Conservation (phyloP, 2,888 invertebrate species). For the Campaea margaritaria region DNA sequence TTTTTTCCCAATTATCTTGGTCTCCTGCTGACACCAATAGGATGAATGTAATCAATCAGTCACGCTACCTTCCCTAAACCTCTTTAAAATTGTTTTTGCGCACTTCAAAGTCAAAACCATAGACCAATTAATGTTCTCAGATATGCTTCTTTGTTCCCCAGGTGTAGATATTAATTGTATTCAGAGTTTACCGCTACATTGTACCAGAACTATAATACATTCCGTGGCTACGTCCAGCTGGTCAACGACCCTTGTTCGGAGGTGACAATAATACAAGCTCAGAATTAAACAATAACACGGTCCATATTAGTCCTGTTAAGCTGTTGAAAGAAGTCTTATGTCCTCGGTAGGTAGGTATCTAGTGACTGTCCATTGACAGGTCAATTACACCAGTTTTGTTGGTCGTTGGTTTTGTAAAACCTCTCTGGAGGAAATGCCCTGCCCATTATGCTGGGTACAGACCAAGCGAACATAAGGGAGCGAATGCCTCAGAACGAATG, state of each 20-base stretch:
- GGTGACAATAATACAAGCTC: conserved; percentile 29
- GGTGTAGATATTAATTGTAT: conserved; percentile 3
- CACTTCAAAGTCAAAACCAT: not conserved
- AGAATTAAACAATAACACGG: conserved; percentile 32
- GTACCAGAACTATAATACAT: too few relatives aligned
- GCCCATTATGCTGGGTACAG: too few relatives aligned
- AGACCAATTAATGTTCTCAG: not conserved
- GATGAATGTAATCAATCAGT: too few relatives aligned
- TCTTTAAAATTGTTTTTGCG: too few relatives aligned
- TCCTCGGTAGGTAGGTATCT: not conserved
- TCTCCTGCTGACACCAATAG: too few relatives aligned
- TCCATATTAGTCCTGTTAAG: conserved; percentile 20
- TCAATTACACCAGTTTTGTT: too few relatives aligned
- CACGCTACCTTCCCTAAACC: too few relatives aligned
- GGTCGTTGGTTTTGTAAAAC: not conserved
- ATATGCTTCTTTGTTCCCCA: not conserved
- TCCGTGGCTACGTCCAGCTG: conserved; percentile 12
- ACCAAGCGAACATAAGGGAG: too few relatives aligned
- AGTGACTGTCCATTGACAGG: not conserved
- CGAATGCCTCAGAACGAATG: too few relatives aligned
- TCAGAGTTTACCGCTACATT: conserved; percentile 18
- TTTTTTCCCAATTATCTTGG: too few relatives aligned
- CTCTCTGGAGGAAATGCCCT: not conserved
- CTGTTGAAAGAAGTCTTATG: too few relatives aligned
- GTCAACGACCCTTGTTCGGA: conserved; percentile 26